Evolutionary conservation across 1,140 invertebrate species (phyloP).

Genomic region (Berghia stephanieae): DNA sequence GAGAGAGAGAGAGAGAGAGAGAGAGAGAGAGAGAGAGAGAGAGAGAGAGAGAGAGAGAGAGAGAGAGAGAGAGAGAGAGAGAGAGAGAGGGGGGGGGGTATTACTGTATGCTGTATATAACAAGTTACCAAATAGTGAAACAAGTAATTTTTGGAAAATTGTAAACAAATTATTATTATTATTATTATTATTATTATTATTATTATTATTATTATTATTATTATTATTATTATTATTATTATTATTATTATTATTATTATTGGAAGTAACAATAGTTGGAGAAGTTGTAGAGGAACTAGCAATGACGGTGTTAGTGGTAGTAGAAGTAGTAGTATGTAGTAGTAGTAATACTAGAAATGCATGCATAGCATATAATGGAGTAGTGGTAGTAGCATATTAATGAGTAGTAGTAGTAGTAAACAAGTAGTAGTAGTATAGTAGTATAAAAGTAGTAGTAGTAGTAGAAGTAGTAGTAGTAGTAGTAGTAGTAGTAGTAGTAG

Average conservation of each 20-base stretch:
- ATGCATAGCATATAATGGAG: too few relatives aligned
- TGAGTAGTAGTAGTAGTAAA: too few relatives aligned
- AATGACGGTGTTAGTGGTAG: too few relatives aligned
- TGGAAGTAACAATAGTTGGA: too few relatives aligned
- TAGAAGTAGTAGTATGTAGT: too few relatives aligned
- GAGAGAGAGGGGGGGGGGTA: not conserved
- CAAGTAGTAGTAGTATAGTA: too few relatives aligned
- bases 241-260: too few relatives aligned
- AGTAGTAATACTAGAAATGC: too few relatives aligned
- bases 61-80: not conserved
- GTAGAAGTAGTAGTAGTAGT: constrained; percentile 2
- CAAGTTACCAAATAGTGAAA: not conserved
- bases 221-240: too few relatives aligned
- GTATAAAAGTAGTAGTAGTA: not conserved
- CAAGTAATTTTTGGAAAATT: not conserved
- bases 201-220: too few relatives aligned
- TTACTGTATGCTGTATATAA: not conserved
- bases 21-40: constrained; percentile 1
- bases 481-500: not conserved
- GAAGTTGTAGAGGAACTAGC: too few relatives aligned
- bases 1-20: constrained; percentile 17
- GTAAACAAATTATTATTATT: not conserved
- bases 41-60: constrained; percentile 13
- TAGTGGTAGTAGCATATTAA: not conserved
- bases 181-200: not conserved